phyloP scores from a whole-genome alignment of 1,140 invertebrate species.

The Hylaeus volcanicus region DNA sequence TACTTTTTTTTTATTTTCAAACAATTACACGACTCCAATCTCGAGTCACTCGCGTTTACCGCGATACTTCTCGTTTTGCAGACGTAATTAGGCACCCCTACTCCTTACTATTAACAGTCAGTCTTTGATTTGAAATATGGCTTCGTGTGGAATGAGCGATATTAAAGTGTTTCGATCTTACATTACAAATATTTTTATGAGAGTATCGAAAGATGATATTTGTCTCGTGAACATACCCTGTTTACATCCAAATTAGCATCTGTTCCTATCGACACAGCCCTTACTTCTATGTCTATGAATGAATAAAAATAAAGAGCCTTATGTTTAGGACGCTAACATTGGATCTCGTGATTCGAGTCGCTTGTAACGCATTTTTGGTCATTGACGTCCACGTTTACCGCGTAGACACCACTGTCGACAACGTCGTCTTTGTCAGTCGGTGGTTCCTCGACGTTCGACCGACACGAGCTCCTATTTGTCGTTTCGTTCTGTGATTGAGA shows the following conservation, averaged over 20 bases:
- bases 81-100: no score
- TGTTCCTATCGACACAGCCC: no score
- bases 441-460: not conserved
- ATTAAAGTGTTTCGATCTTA: not conserved
- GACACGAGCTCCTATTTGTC: conserved; percentile 2
- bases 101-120: conserved; percentile 61
- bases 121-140: conserved; percentile 54
- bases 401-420: conserved; percentile 31
- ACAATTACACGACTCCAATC: no score
- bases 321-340: conserved; percentile 11
- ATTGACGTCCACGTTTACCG: conserved; percentile 45
- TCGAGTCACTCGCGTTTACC: no score
- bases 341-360: not conserved
- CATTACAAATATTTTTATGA: no score
- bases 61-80: no score
- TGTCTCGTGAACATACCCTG: no score
- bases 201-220: not conserved
- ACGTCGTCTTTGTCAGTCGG: conserved; percentile 35
- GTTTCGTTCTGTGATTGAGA: conserved; percentile 13
- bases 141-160: conserved; percentile 7
- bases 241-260: no score
- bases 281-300: no score
- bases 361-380: not conserved
- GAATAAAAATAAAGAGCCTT: no score
- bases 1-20: no score